Conservation (phyloP, 2,888 invertebrate genomes). For the Blomia tropicalis region DNA sequence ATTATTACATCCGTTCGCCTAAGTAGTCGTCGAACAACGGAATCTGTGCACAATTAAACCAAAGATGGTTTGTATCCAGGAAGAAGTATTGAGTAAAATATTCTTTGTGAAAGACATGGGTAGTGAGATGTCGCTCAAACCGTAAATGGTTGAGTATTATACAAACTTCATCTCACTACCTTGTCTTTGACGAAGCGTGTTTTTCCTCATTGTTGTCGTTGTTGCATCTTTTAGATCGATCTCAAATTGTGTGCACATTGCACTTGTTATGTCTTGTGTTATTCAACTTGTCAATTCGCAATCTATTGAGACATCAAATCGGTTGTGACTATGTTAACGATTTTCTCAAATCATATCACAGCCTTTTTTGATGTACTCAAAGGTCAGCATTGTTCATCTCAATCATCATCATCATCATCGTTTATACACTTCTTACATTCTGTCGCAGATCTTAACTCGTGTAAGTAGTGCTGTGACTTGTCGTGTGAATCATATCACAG, state of each 20-base stretch:
- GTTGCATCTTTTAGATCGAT: slow-evolving; percentile 32
- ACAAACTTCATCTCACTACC: slow-evolving; percentile 69
- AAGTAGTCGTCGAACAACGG: too few relatives aligned
- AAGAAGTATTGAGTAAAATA: too few relatives aligned
- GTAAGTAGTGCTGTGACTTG: slow-evolving; percentile 24
- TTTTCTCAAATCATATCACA: slow-evolving; percentile 34
- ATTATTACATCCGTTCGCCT: too few relatives aligned
- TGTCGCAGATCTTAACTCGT: slow-evolving; percentile 17
- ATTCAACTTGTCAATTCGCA: too few relatives aligned
- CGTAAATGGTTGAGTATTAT: too few relatives aligned
- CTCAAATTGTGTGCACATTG: slow-evolving; percentile 31
- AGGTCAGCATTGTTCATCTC: slow-evolving; percentile 19
- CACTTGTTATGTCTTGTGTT: too few relatives aligned
- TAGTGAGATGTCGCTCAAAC: slow-evolving; percentile 97
- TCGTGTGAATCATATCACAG: slow-evolving; percentile 65
- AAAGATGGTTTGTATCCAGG: too few relatives aligned
- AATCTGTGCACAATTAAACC: too few relatives aligned
- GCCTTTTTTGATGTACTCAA: slow-evolving; percentile 37
- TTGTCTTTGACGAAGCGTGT: slow-evolving; percentile 73
- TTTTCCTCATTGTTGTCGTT: slow-evolving; percentile 8
- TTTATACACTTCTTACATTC: not conserved
- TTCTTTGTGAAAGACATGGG: slow-evolving; percentile 80
- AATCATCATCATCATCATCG: slow-evolving; percentile 16
- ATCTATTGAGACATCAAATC: not conserved
- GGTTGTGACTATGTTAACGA: not conserved